Evolutionary conservation across 2,888 invertebrate genomes (phyloP), one percentile per base, ranked within the genome.

Genomic region (Abrostola triplasia): DNA sequence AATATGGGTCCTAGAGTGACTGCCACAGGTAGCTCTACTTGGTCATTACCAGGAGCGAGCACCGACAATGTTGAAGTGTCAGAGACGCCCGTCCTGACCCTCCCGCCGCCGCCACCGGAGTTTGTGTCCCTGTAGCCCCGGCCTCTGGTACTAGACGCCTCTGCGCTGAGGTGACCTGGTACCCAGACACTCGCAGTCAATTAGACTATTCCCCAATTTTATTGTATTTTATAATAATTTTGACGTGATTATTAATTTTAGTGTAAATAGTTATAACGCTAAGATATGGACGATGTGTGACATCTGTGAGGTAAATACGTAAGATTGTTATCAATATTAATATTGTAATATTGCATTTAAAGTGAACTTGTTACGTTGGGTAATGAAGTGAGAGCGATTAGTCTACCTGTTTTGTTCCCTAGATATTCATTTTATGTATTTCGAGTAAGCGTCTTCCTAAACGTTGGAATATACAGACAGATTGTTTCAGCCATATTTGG

Each of bases 1-100:
- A 98, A 98, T 90, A 98, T 98, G 97, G 98, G 98, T 0, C 97
- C 98, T 44, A 95, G 98, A 80, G 97, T 98, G 58, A 98, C 98
- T n/a, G 98, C 98, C 11, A 97, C 97, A 0, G 89, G 98, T 95
- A 84, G 98, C 96, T 93, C 98, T 0, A 97, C 97, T 10, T 96
- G 98, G 87, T 98, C 98, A 13, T 92, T 98, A 77, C 97, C 97
- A 67, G 97, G 94, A 41, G 92, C 94, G 1, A 92, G 88, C 72
- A 82, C 89, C 1, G 94, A 94, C 51, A 89, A 90, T 51, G 59
- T 86, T 11, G 92, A 92, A 61, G 78, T 83, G 11, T 90, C 90
- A 41, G 94, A 93, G 60, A 94, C 94, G 11, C 93, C 94, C 38
- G 94, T 94, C 0, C 75, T 93, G 35, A 91, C 91, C 37, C 78